Evolutionary conservation across 1,140 invertebrate genomes (phyloP).

Genomic region (Hylaeus anthracinus): DNA sequence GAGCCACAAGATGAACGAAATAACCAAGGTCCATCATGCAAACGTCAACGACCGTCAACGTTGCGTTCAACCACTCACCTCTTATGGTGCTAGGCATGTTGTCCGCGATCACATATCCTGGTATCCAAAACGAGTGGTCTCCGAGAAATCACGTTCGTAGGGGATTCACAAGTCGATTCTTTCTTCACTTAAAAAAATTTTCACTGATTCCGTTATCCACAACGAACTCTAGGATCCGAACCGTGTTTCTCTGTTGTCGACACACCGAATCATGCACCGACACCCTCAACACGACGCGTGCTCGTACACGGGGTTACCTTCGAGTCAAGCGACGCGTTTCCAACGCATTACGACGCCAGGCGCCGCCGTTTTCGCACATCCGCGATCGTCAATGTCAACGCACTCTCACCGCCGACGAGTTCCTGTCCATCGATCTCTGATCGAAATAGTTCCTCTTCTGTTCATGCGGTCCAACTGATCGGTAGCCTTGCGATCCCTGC

Average conservation of each 20-base stretch:
- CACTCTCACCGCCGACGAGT: constrained; percentile 6
- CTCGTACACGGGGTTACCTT: constrained; percentile 7
- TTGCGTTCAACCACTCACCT: constrained; percentile 73
- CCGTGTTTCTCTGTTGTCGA: constrained; percentile 38
- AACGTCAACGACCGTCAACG: not conserved
- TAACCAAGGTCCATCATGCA: not conserved
- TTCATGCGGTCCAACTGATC: constrained; percentile 14
- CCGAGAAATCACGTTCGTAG: constrained; percentile 38
- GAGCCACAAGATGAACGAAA: no score
- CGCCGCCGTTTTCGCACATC: constrained; percentile 32
- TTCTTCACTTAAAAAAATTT: constrained; percentile 36
- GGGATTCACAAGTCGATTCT: constrained; percentile 43
- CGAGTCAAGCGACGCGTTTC: constrained; percentile 22
- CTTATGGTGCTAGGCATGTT: constrained; percentile 82
- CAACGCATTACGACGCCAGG: constrained; percentile 36
- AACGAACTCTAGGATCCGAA: not conserved
- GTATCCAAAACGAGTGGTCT: constrained; percentile 66
- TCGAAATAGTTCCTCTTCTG: not conserved
- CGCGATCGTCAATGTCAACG: constrained; percentile 22
- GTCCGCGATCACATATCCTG: constrained; percentile 77
- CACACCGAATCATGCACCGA: constrained; percentile 51
- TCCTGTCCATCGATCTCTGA: constrained; percentile 35
- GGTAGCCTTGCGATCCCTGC: no score
- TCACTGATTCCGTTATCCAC: constrained; percentile 51
- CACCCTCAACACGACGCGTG: constrained; percentile 22